Base-by-base conservation (phyloP, 2,113 vertebrate species). In the Menidia beryllina region DNA sequence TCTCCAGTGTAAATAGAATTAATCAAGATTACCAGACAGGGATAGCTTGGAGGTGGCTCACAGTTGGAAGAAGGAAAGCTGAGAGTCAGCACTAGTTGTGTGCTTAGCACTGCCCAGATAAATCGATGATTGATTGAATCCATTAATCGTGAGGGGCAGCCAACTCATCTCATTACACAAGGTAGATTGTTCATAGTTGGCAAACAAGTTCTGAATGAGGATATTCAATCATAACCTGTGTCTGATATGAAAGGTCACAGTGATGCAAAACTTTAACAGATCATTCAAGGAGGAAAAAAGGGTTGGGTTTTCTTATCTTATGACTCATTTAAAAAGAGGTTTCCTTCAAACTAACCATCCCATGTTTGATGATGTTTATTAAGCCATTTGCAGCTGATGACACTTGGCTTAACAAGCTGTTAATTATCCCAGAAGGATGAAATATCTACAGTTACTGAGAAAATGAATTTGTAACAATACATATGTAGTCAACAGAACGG, bases 371-470 rank as follows among this genome's bases (percentile, higher is more conserved):
- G 85, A 53, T 88, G 90, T 90, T 91, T 87, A 92, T 90, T 91
- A 88, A 91, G 75, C 88, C 90, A 91, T 93, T 91, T 92, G 92
- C 89, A 72, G 77, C 86, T 68, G 89, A 91, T 90, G 91, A 87
- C 87, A 88, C 87, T 85, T 86, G 90, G 91, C 88, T 83, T 72
- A 88, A 86, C 91, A 92, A 89, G 89, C 92, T 93, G 91, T 85
- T 82, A 58, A 57, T 73, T 65, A 59, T 82, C 72, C 69, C 75
- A 66, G 10, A 68, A 79, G 41, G 15, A 15, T 17, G 19, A 45
- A 45, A 45, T 34, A 34, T 34, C 30, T 10, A 34, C 65, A 63
- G 66, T 77, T 67, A 72, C 74, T 81, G 68, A 70, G 60, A 82
- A 71, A 82, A 67, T n/a, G n/a, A 53, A 83, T 71, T 69, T 69